These are phyloP conservation scores for Leptopilina myrica DNA, from an alignment of 2,888 invertebrate species.

Conservation along the genomic window DNA sequence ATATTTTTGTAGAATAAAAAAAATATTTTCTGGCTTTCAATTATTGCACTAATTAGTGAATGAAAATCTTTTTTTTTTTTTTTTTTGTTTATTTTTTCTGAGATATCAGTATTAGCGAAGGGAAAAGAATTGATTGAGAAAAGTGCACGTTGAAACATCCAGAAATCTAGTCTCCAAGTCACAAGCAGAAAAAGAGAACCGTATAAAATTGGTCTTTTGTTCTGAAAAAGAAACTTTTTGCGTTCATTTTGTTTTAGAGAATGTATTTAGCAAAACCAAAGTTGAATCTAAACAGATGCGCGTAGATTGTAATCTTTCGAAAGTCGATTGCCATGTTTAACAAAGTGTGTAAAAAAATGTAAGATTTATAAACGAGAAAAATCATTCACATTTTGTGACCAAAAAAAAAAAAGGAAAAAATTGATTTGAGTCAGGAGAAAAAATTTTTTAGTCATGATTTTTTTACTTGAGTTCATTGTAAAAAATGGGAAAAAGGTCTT, in stretches of 20 bases:
- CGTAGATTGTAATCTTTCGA: constrained; percentile 16
- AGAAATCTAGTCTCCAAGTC: constrained; percentile 39
- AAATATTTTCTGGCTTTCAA: not conserved
- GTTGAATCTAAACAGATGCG: constrained; percentile 7
- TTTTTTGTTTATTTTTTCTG: constrained; percentile 6
- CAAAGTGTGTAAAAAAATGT: not conserved
- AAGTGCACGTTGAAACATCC: constrained; percentile 9
- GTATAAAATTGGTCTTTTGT: not conserved
- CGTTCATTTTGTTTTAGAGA: constrained; percentile 11
- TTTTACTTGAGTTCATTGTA: constrained; percentile 3
- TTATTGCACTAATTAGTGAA: not conserved
- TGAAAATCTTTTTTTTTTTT: not conserved
- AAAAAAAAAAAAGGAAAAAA: not conserved
- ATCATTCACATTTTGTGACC: constrained; percentile 1
- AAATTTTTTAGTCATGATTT: not conserved
- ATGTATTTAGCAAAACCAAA: constrained; percentile 26
- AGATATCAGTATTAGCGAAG: constrained; percentile 29
- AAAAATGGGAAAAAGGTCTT: not conserved
- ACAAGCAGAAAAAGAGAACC: constrained; percentile 20
- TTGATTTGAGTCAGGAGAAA: not conserved
- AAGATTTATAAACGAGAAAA: not conserved
- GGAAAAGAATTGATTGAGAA: not conserved
- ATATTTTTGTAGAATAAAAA: not conserved
- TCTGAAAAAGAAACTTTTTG: constrained; percentile 3
- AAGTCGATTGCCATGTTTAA: constrained; percentile 13